A percentile compares a stretch with the other conserved stretches of the same genome.
Evolutionary conservation across 2,797 vertebrate genomes (phyloP).

Genomic region (Acanthis flammea): DNA sequence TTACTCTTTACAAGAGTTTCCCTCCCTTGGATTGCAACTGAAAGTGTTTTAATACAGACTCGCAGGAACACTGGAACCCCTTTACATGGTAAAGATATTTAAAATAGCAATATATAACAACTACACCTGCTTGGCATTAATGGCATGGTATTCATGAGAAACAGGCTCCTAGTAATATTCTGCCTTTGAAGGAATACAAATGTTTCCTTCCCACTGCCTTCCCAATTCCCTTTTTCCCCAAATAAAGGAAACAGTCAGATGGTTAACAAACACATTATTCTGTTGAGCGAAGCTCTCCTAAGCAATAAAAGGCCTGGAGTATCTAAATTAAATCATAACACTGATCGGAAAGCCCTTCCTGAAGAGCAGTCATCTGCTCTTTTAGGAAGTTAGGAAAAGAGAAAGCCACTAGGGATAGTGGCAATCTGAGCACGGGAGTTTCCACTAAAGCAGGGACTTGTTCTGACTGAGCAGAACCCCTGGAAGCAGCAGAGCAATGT

Average conservation of each 20-base stretch:
- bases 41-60: constrained; percentile 2
- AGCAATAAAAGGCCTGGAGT: background rate
- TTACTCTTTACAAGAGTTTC: background rate
- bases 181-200: constrained; percentile 52
- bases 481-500: background rate
- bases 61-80: background rate
- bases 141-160: background rate
- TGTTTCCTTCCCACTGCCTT: constrained; percentile 20
- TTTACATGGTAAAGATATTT: background rate
- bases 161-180: background rate
- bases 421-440: background rate
- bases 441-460: background rate
- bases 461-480: background rate
- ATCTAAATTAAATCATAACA: background rate
- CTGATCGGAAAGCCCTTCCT: background rate
- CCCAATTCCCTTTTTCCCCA: background rate
- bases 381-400: background rate
- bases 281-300: background rate
- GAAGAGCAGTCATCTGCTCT: background rate
- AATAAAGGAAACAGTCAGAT: constrained; percentile 6
- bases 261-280: background rate
- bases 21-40: background rate
- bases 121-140: background rate
- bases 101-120: background rate
- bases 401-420: background rate